Evolutionary conservation across 1,140 invertebrate species (phyloP).

Genomic region (Zaprionus tsacasi): DNA sequence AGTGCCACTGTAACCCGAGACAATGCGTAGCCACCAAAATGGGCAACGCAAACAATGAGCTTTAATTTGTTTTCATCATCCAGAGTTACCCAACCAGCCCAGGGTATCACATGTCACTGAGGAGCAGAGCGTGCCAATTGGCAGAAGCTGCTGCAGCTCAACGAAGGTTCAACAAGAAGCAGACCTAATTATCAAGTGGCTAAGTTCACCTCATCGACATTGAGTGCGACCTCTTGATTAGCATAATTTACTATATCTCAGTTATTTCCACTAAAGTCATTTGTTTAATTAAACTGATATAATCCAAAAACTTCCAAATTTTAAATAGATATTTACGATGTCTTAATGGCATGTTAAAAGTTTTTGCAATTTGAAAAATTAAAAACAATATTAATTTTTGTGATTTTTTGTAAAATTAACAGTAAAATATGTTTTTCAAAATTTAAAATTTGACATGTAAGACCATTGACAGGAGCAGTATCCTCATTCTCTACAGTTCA

Average conservation of each 20-base stretch:
- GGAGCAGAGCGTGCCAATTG: not conserved
- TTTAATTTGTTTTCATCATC: slow-evolving; percentile 68
- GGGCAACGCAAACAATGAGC: slow-evolving; percentile 57
- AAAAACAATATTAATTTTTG: no score
- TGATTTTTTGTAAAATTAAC: no score
- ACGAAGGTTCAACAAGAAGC: not conserved
- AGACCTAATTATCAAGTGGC: not conserved
- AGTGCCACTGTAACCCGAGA: slow-evolving; percentile 52
- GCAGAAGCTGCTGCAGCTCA: slow-evolving; percentile 2
- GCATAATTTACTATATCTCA: not conserved
- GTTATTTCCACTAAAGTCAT: accelerated
- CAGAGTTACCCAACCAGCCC: not conserved
- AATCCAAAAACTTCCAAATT: no score
- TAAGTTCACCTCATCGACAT: not conserved
- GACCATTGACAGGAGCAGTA: no score
- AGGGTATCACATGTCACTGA: slow-evolving; percentile 28
- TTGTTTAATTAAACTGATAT: no score
- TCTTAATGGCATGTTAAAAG: no score
- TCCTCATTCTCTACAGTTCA: no score
- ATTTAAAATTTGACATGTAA: no score
- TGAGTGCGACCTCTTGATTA: not conserved
- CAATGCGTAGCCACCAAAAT: slow-evolving; percentile 42
- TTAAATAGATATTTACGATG: no score
- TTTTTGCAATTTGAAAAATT: no score
- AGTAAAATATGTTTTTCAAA: no score